phyloP scores from a whole-genome alignment of 2,888 invertebrate genomes.

The Clusia tigrina region DNA sequence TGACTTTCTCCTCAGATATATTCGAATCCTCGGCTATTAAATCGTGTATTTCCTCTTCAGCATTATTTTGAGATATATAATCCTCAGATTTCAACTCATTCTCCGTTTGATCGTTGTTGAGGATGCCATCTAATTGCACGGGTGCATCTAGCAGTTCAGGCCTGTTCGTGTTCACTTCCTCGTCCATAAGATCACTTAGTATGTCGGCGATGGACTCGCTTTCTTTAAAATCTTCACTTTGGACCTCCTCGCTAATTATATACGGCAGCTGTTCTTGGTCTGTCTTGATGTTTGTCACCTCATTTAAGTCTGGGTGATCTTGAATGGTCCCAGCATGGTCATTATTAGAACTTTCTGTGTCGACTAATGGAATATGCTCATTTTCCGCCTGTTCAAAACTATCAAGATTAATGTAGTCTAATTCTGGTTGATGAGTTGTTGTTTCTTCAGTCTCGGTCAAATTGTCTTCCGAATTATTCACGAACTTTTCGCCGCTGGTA shows the following conservation, averaged over 20 bases:
- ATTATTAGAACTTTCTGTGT: not conserved
- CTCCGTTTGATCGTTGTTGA: constrained; percentile 20
- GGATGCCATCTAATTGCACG: constrained; percentile 20
- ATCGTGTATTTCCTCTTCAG: constrained; percentile 24
- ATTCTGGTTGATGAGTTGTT: constrained; percentile 19
- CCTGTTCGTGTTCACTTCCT: constrained; percentile 46
- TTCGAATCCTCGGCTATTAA: constrained; percentile 36
- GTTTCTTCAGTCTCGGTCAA: constrained; percentile 5
- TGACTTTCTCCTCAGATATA: constrained; percentile 34
- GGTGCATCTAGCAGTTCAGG: constrained; percentile 30
- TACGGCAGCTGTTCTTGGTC: constrained; percentile 17
- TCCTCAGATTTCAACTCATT: constrained; percentile 3
- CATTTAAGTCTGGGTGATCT: constrained; percentile 1
- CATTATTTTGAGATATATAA: not conserved
- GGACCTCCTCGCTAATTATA: constrained; percentile 39
- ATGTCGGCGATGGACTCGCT: constrained; percentile 59
- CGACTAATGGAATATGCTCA: not conserved
- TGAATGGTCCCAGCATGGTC: not conserved
- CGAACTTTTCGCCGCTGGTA: not conserved
- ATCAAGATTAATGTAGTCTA: constrained; percentile 40
- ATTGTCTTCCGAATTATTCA: constrained; percentile 10
- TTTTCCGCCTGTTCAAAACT: constrained; percentile 30
- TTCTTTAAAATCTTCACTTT: constrained; percentile 48
- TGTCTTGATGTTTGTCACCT: not conserved
- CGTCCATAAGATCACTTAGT: constrained; percentile 55